Percentiles rank a stretch among this genome's conserved stretches.
Conservation (phyloP, 2,113 vertebrate genomes). For the Speoplatyrhinus poulsoni region DNA sequence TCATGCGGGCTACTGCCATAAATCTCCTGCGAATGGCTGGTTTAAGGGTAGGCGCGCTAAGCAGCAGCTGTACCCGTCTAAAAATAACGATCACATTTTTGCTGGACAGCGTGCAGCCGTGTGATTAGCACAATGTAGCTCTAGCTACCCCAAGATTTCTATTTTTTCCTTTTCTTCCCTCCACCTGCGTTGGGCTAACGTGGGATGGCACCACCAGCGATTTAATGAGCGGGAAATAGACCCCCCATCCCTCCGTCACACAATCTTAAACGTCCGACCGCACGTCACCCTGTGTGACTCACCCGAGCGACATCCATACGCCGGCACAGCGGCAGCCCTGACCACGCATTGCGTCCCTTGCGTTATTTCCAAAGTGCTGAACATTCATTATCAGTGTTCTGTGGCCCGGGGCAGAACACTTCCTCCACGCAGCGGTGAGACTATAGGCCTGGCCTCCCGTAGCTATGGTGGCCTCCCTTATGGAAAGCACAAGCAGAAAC, state of each 20-base stretch:
- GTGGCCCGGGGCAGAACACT: conserved; percentile 67
- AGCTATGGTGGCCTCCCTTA: conserved; percentile 35
- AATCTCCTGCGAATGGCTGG: conserved; percentile 64
- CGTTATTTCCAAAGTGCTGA: conserved; percentile 65
- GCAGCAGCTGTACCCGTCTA: conserved; percentile 72
- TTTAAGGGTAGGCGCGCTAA: conserved; percentile 60
- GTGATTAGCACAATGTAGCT: conserved; percentile 61
- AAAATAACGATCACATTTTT: conserved; percentile 67
- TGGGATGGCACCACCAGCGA: conserved; percentile 64
- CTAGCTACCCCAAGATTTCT: conserved; percentile 32
- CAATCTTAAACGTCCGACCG: conserved; percentile 17
- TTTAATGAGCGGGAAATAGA: conserved; percentile 54
- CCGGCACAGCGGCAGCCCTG: conserved; percentile 17
- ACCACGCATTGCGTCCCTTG: conserved; percentile 52
- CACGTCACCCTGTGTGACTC: conserved; percentile 58
- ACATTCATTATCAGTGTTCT: conserved; percentile 69
- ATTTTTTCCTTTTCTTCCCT: conserved; percentile 33
- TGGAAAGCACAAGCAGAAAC: conserved; percentile 64
- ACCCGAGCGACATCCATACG: conserved; percentile 44
- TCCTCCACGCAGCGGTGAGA: conserved; percentile 54
- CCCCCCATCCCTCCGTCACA: conserved; percentile 36
- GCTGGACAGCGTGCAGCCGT: conserved; percentile 53
- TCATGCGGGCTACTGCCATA: conserved; percentile 56
- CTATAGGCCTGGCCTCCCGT: conserved; percentile 52
- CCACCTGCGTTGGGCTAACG: conserved; percentile 58